Evolutionary conservation across 2,113 vertebrate species (phyloP), one percentile per base, ranked within the genome.

Genomic region (Hippocampus mohnikei): DNA sequence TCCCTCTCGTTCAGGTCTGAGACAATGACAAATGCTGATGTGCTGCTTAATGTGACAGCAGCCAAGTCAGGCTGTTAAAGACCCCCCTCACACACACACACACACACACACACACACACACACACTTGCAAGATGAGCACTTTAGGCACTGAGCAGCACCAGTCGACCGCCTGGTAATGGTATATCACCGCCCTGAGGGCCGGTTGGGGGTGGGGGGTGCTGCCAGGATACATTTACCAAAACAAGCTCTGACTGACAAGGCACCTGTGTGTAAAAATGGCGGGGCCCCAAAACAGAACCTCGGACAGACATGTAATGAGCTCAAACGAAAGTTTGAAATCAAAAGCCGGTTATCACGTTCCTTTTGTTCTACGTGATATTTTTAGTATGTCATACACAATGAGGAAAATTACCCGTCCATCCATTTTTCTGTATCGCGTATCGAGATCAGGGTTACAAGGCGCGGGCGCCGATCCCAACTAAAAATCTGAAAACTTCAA

Each of bases 11-110:
- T 59, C 67, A 52, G 42, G 68, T 66, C 80, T 73, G 75, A 84
- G 71, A 69, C 76, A 62, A 67, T 82, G 76, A 87, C 72, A 64
- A 78, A 85, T 77, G 72, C 56, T 72, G 81, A 81, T 80, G 68
- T 78, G 62, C 78, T 42, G 79, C 52, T 41, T 73, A 77, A 85
- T 74, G 67, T 75, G 76, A 85, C 64, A 79, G 70, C 56, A 74
- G 76, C 58, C 74, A 52, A 70, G 59, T 84, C 76, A 52, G 81
- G 66, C 71, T 25, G 68, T 63, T 77, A 68, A 40, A 75, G 29
- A 61, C 4, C 41, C 33, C 33, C 33, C 33, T 0, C 33, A 0
- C 29, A 27, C 27, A 1, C 27, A n/a, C n/a, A n/a, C 27, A 27
- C 27, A 1, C 27, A 1, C 27, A 1, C 27, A 1, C 27, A 27